Base-by-base conservation (phyloP, 2,888 invertebrate genomes). In the Lutraria lutraria region DNA sequence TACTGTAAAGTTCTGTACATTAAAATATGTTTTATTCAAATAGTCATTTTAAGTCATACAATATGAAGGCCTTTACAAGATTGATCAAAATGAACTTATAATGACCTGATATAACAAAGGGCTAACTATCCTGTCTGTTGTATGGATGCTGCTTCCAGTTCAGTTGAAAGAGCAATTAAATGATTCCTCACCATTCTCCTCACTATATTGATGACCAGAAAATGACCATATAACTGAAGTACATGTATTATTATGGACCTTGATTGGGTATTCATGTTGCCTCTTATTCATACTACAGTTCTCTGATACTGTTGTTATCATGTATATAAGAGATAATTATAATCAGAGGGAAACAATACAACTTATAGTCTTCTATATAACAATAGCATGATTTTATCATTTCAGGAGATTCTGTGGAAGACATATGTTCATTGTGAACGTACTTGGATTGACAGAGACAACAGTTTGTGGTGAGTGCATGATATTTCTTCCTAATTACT, bases 211-310 rank as follows among this genome's bases (percentile, higher is more conserved):
- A 76, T 76, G 76, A 76, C 76, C 31, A 76, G 31, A 31, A 76
- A 76, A 31, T 76, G 34, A 76, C 76, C 34, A 76, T 76, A 76
- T 76, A 76, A 76, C 76, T 76, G 34, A 12, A n/a, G n/a, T n/a
- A n/a, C n/a, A n/a, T 2, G 31, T 16, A 31, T 31, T 76, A n/a
- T 76, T 8, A 19, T 34, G 4, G 29, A 76, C 34, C 76, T 76
- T 76, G 76, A 76, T 76, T 31, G 76, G 29, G 15, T 34, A 76
- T 76, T 31, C 76, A 76, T 76, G 76, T 76, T 34, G 25, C 15
- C 25, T 25, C 6, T 68, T 68, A 68, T 25, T 68, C n/a, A 68
- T 68, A 13, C 3, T 68, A 0, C 63, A 19, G 16, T 1, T 60
- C 43, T 43, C 2, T 43, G 43, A 43, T 43, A 8, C 43, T 43